A percentile compares a stretch with the other conserved stretches of the same genome.
Conservation (phyloP, 2,113 vertebrate species). For the Paracanthobrama guichenoti region DNA sequence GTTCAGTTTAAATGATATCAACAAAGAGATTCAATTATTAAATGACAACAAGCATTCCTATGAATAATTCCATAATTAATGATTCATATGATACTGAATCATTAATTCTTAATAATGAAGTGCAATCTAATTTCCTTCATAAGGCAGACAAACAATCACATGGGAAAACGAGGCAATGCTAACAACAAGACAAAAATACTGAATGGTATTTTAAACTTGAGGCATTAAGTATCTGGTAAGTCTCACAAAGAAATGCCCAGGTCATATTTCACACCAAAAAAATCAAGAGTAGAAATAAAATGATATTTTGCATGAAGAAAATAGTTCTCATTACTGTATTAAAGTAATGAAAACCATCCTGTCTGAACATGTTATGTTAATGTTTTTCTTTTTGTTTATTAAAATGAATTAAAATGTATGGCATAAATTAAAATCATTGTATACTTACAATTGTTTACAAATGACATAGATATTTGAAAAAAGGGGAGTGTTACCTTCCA, state of each 20-base stretch:
- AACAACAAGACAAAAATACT: slow-evolving; percentile 82
- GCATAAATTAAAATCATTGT: not conserved
- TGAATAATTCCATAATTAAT: not conserved
- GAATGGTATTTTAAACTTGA: slow-evolving; percentile 86
- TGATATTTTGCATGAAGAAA: not conserved
- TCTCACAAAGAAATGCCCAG: slow-evolving; percentile 21
- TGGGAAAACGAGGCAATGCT: slow-evolving; percentile 80
- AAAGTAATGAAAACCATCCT: not conserved
- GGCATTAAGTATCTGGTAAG: slow-evolving; percentile 81
- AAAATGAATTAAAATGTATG: not conserved
- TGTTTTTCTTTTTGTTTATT: not conserved
- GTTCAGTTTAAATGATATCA: not conserved
- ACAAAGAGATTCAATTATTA: not conserved
- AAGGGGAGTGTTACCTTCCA: not conserved
- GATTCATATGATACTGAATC: not conserved
- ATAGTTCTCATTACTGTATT: not conserved
- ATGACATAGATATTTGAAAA: not conserved
- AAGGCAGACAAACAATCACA: slow-evolving; percentile 91
- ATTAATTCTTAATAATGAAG: slow-evolving; percentile 22
- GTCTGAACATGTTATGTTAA: not conserved
- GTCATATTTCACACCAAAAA: not conserved
- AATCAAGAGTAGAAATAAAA: not conserved
- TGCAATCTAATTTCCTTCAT: slow-evolving; percentile 73
- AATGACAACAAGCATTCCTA: slow-evolving; percentile 15
- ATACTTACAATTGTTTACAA: not conserved